A percentile compares a stretch with the other conserved stretches of the same genome.
Conservation (phyloP, 2,888 invertebrate genomes). For the Hydriomena furcata region DNA sequence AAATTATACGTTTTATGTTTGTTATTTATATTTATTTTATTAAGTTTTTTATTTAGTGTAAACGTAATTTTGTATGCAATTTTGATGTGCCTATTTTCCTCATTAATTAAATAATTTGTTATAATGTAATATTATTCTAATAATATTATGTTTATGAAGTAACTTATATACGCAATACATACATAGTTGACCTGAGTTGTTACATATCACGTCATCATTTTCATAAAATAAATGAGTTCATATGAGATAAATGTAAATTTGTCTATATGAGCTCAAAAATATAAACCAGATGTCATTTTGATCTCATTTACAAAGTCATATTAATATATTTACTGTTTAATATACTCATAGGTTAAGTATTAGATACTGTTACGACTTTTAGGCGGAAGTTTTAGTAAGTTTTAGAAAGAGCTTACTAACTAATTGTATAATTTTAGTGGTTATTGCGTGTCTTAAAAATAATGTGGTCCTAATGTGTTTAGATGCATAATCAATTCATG, state of each 20-base stretch:
- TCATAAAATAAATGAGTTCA: slow-evolving; percentile 26
- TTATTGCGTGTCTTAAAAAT: not conserved
- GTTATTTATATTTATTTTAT: not conserved
- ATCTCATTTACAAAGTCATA: slow-evolving; percentile 13
- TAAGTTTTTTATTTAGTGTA: slow-evolving; percentile 7
- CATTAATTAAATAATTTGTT: slow-evolving; percentile 10
- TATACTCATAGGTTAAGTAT: slow-evolving; percentile 7
- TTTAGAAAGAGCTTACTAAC: not conserved
- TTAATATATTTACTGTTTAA: no score
- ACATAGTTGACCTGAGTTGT: slow-evolving; percentile 47
- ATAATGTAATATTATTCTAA: slow-evolving; percentile 3
- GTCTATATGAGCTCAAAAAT: slow-evolving; percentile 1
- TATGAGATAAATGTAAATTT: slow-evolving; percentile 6
- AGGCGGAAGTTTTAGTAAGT: not conserved
- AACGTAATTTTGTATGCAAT: not conserved
- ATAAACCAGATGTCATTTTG: slow-evolving; percentile 8
- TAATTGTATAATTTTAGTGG: no score
- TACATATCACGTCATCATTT: slow-evolving; percentile 48
- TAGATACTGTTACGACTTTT: slow-evolving; percentile 12
- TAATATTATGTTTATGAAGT: not conserved
- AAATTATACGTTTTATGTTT: not conserved
- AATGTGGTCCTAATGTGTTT: not conserved
- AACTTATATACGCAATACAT: slow-evolving; percentile 23
- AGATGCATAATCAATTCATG: no score
- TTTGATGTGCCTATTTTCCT: slow-evolving; percentile 19